These are phyloP conservation scores for Sminthurides bifidus DNA, from an alignment of 1,140 invertebrate genomes.

Conservation along the genomic window DNA sequence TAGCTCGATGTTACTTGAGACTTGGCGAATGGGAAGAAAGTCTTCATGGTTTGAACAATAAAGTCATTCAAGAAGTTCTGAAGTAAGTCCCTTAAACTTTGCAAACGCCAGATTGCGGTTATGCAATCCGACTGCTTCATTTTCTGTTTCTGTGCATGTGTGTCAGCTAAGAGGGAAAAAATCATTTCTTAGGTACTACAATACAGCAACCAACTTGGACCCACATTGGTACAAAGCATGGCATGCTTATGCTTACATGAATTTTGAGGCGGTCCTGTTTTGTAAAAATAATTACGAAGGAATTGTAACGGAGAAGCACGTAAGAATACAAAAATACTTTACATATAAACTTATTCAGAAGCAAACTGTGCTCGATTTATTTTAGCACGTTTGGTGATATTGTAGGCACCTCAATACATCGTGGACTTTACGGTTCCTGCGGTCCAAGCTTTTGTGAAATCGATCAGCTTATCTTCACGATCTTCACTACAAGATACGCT, in stretches of 20 bases:
- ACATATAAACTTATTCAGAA: no score
- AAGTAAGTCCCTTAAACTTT: no score
- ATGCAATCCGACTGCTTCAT: background rate
- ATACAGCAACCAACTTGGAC: slow-evolving; percentile 76
- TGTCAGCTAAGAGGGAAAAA: slow-evolving; percentile 13
- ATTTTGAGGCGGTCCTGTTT: slow-evolving; percentile 89
- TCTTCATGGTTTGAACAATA: slow-evolving; percentile 62
- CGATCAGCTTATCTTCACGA: slow-evolving; percentile 68
- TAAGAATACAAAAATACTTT: no score
- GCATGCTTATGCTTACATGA: slow-evolving; percentile 96
- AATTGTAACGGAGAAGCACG: slow-evolving; percentile 1
- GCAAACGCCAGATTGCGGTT: no score
- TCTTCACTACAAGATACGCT: slow-evolving; percentile 95
- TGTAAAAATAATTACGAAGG: slow-evolving; percentile 55
- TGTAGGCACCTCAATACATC: slow-evolving; percentile 40
- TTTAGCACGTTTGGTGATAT: background rate
- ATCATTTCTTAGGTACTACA: slow-evolving; percentile 46
- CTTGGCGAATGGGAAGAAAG: slow-evolving; percentile 82
- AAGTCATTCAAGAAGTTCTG: slow-evolving; percentile 68
- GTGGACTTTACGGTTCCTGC: slow-evolving; percentile 80
- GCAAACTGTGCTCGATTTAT: background rate
- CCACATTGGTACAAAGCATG: slow-evolving; percentile 87
- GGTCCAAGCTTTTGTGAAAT: slow-evolving; percentile 89
- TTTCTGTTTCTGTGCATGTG: background rate
- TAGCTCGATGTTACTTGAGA: slow-evolving; percentile 79